Percentiles rank a stretch among this genome's conserved stretches.
Evolutionary conservation across 2,113 vertebrate genomes (phyloP).

Genomic region (Noctilio leporinus): DNA sequence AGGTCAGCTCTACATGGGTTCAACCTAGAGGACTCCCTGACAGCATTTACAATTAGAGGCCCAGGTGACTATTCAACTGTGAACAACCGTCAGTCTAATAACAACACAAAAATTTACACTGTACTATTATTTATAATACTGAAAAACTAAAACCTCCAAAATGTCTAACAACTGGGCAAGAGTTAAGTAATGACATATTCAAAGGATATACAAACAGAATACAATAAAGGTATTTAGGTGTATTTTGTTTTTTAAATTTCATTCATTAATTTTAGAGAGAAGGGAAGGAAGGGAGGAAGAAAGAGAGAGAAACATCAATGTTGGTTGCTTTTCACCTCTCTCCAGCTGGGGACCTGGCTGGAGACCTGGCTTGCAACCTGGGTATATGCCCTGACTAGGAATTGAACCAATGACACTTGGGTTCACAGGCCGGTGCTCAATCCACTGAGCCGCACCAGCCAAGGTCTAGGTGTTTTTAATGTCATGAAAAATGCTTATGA

Average conservation of each 20-base stretch:
- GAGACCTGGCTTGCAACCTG: no score
- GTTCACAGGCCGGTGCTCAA: no score
- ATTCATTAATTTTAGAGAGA: no score
- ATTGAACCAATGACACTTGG: no score
- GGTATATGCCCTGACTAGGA: no score
- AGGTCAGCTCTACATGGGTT: neutral
- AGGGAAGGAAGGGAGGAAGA: no score
- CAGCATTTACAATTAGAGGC: neutral
- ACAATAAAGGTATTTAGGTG: slow-evolving; percentile 12
- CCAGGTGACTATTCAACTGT: neutral
- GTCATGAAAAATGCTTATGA: neutral
- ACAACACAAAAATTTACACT: neutral
- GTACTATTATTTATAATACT: neutral
- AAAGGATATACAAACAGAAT: neutral
- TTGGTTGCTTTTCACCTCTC: no score
- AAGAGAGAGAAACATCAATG: no score
- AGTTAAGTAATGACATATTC: neutral
- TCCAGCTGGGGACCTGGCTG: no score
- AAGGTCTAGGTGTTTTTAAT: slow-evolving; percentile 16
- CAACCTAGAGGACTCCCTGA: neutral
- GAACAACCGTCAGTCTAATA: neutral
- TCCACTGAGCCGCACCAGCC: no score
- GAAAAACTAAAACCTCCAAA: neutral
- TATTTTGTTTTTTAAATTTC: no score
- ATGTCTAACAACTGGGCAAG: neutral